Conservation (phyloP, 92 coral and sea anemone species). For the Phenganax stokvisi region DNA sequence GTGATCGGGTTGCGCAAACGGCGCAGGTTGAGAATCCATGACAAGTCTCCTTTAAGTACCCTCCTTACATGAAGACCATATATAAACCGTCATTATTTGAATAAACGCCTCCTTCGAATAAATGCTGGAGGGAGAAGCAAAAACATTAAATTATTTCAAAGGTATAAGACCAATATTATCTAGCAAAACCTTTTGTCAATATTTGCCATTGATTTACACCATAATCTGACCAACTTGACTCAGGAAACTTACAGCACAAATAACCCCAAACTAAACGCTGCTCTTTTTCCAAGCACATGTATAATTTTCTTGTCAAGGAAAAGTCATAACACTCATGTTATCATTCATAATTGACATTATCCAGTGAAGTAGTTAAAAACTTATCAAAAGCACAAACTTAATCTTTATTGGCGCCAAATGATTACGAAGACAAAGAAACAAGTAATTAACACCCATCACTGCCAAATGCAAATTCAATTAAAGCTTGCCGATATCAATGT, state of each 20-base stretch:
- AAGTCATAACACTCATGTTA: not conserved
- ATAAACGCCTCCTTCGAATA: too few species aligned
- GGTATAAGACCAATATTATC: not conserved
- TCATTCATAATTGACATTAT: not conserved
- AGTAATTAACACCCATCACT: not conserved
- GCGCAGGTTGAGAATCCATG: constrained; percentile 58
- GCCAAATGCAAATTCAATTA: not conserved
- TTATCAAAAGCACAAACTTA: not conserved
- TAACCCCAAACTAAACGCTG: not conserved
- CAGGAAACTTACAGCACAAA: not conserved
- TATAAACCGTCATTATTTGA: not conserved
- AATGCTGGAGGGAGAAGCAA: too few species aligned
- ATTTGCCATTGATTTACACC: not conserved
- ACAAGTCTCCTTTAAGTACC: constrained; percentile 52
- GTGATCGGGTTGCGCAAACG: constrained; percentile 48
- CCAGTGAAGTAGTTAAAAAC: not conserved
- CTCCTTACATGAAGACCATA: constrained; percentile 55
- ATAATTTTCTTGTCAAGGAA: not conserved
- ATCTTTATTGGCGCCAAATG: constrained; percentile 8
- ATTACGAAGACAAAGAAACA: not conserved
- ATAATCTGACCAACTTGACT: not conserved
- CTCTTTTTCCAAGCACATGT: not conserved
- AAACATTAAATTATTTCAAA: too few species aligned
- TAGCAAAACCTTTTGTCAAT: constrained; percentile 1
- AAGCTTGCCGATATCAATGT: not conserved